Conservation (phyloP, 2,113 vertebrate genomes). For the Sitta europaea region DNA sequence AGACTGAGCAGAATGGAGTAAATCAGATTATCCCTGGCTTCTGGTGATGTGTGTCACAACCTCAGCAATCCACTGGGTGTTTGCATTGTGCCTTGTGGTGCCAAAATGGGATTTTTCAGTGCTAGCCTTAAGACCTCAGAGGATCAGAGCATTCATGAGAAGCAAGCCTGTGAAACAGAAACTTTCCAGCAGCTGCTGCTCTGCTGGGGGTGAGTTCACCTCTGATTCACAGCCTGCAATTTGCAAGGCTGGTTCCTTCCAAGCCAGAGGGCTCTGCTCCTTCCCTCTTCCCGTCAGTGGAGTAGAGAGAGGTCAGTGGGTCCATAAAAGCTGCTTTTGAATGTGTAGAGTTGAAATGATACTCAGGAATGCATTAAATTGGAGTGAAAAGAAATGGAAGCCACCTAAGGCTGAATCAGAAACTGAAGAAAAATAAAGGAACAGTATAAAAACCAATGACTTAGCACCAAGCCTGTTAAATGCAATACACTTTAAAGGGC, state of each 20-base stretch:
- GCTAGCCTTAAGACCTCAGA: not conserved
- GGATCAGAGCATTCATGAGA: not conserved
- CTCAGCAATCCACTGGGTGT: not conserved
- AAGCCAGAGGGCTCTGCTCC: not conserved
- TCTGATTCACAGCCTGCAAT: not conserved
- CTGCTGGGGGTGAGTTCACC: not conserved
- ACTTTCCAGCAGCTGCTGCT: not conserved
- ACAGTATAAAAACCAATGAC: not conserved
- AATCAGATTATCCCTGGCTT: not conserved
- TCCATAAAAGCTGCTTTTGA: not conserved
- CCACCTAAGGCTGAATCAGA: not conserved
- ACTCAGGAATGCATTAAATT: not conserved
- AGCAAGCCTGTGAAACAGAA: not conserved
- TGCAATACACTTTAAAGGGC: not conserved
- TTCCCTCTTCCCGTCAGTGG: not conserved
- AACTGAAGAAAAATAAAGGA: not conserved
- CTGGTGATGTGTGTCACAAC: not conserved
- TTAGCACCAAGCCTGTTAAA: not conserved
- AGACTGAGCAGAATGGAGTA: not conserved
- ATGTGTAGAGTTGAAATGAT: not conserved
- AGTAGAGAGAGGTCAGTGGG: not conserved
- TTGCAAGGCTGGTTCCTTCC: rapidly evolving
- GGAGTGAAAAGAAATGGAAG: not conserved
- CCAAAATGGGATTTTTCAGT: not conserved
- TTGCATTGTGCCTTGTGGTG: rapidly evolving